phyloP scores from a whole-genome alignment of 2,113 vertebrate species.

The Plecotus auritus region DNA sequence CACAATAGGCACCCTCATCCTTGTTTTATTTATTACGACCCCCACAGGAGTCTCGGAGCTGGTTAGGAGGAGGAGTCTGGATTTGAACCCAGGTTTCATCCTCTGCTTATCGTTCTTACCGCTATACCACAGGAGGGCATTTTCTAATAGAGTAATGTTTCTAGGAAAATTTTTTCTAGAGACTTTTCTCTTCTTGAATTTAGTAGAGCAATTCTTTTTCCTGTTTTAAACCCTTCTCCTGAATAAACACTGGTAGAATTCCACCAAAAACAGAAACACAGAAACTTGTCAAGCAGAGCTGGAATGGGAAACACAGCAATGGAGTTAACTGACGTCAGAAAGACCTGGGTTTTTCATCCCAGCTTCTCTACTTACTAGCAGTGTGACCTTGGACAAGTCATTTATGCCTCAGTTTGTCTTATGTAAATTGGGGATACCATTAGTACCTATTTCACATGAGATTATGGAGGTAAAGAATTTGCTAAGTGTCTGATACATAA shows the following conservation, averaged over 20 bases:
- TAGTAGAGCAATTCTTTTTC: neutral
- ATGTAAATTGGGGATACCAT: neutral
- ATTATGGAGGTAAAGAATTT: neutral
- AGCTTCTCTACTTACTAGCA: neutral
- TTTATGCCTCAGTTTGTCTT: neutral
- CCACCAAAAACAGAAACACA: neutral
- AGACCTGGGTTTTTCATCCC: neutral
- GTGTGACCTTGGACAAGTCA: neutral
- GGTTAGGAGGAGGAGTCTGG: neutral
- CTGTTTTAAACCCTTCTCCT: neutral
- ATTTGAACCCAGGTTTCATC: neutral
- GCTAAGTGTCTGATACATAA: neutral
- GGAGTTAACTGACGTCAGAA: neutral
- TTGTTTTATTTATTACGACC: neutral
- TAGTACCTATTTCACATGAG: neutral
- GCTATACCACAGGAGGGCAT: neutral
- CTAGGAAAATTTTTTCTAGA: neutral
- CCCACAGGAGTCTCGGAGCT: neutral
- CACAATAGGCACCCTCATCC: neutral
- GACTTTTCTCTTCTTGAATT: neutral
- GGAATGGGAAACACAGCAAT: neutral
- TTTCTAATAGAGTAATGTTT: neutral
- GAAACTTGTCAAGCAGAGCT: neutral
- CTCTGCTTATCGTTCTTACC: neutral
- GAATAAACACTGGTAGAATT: neutral